Evolutionary conservation across 2,797 vertebrate species (phyloP), one percentile per base, ranked within the genome.

Genomic region (Carduelis carduelis): DNA sequence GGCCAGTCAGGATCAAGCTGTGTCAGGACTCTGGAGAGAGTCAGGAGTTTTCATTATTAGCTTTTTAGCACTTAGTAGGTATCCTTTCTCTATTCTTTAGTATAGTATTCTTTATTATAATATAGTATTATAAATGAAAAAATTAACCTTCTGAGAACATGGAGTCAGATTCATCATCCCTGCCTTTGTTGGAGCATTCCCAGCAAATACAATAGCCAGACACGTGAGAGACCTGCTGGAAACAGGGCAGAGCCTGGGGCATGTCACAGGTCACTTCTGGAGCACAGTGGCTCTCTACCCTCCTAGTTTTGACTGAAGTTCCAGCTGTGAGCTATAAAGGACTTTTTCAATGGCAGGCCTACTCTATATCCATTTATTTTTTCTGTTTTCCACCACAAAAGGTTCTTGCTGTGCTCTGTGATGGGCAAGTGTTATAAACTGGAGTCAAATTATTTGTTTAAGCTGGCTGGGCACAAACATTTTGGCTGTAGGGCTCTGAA

Each of bases 191-290:
- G 52, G 19, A 19, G 13, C 52, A 32, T 32, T 53, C 19, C 30
- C 52, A 32, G 52, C 30, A 53, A 32, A 53, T 21, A 4, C 19
- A 53, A 53, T 9, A 32, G 8, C 52, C 52, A 70, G 65, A 66
- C 0, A 0, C 2, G 0, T 15, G 39, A 30, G 52, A 63, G 9
- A 44, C 3, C 24, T 68, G 37, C 50, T 21, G 60, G 92, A 89
- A 81, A n/a, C 0, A 2, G 32, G 43, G 24, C 74, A 94, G 60
- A 69, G 41, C 7, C 18, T n/a, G 61, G 55, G 20, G 13, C 6
- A 0, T 2, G 41, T 81, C 46, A 20, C 2, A 14, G 63, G 76
- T 61, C 59, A 60, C 21, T 17, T 52, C 28, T 4, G 15, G 56
- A 66, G 68, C 34, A 37, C 8, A 13, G 52, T 60, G 44, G 16